phyloP scores from a whole-genome alignment of 2,888 invertebrate genomes.

The Belgica antarctica region DNA sequence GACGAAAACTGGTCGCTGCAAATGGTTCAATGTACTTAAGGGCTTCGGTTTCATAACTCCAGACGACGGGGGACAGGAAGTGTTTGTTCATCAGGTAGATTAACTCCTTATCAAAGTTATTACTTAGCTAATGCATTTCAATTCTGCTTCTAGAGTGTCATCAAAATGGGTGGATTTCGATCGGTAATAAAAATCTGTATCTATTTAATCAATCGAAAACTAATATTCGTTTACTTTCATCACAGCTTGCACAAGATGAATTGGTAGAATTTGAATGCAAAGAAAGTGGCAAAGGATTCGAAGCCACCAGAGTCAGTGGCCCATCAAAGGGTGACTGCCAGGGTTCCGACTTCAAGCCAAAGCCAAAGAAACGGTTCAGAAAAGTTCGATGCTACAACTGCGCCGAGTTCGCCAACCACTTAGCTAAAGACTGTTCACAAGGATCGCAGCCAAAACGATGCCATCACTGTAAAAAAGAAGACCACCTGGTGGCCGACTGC shows the following conservation, averaged over 20 bases:
- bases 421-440: constrained; percentile 83
- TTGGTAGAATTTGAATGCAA: constrained; percentile 85
- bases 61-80: constrained; percentile 84
- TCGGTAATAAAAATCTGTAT: neutral
- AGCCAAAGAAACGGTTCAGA: constrained; percentile 76
- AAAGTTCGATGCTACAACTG: constrained; percentile 93
- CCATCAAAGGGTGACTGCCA: constrained; percentile 73
- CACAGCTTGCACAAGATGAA: constrained; percentile 74
- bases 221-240: constrained; percentile 59
- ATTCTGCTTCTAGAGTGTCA: constrained; percentile 70
- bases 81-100: constrained; percentile 87
- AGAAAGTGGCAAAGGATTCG: constrained; percentile 79
- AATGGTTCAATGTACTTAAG: constrained; percentile 95
- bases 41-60: constrained; percentile 94
- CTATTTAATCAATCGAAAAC: neutral
- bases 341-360: constrained; percentile 78
- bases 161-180: constrained; percentile 86
- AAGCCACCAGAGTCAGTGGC: constrained; percentile 82
- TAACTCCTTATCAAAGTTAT: constrained; percentile 1
- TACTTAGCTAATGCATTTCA: neutral
- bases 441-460: constrained; percentile 89
- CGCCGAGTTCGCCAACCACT: constrained; percentile 88
- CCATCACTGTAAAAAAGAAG: constrained; percentile 84
- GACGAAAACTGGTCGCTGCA: constrained; percentile 72
- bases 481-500: constrained; percentile 87